Base-by-base conservation (phyloP, 2,797 vertebrate species). In the Vireo griseus region DNA sequence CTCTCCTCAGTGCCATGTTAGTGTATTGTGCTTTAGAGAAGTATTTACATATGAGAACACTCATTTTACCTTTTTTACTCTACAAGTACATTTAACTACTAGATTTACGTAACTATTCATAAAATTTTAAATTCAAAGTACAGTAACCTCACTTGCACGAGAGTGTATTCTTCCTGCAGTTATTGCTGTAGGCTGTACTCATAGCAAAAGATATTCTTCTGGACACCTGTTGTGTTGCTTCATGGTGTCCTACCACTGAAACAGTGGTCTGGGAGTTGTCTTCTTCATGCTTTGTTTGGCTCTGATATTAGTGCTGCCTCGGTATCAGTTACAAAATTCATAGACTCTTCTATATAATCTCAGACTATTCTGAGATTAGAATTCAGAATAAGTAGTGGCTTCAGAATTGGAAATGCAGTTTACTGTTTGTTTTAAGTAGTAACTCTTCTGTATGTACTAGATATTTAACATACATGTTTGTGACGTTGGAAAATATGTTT, bases 261-360 rank as follows among this genome's bases (percentile, higher is more conserved):
- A 31, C 33, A 40, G 24, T 31, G 40, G 5, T 65, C 44, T 73
- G 52, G 33, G 13, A 69, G 13, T 62, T 52, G 21, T 40, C 11
- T 45, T 61, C 4, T 59, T 80, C 26, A 2, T 13, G 15, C 29
- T 51, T 69, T 69, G n/a, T 45, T 51, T 45, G 25, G 22, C 39
- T 51, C 44, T 67, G 57, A 5, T 24, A 11, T 44, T 61, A 40
- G 7, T 76, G 19, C 37, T 93, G 57, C 29, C 22, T 48, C 2
- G 16, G 6, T 51, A 16, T 66, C 45, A 66, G 2, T 9, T 68
- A 28, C 5, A 76, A 66, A 44, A 51, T 18, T 17, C 58, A 5
- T 7, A n/a, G 33, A 33, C 5, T 8, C 7, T 39, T 58, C 8
- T 16, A 0, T 10, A n/a, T n/a, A n/a, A n/a, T n/a, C n/a, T n/a